A percentile compares a stretch with the other conserved stretches of the same genome.
Evolutionary conservation across 2,888 invertebrate genomes (phyloP).

Genomic region (Cybosia mesomella): DNA sequence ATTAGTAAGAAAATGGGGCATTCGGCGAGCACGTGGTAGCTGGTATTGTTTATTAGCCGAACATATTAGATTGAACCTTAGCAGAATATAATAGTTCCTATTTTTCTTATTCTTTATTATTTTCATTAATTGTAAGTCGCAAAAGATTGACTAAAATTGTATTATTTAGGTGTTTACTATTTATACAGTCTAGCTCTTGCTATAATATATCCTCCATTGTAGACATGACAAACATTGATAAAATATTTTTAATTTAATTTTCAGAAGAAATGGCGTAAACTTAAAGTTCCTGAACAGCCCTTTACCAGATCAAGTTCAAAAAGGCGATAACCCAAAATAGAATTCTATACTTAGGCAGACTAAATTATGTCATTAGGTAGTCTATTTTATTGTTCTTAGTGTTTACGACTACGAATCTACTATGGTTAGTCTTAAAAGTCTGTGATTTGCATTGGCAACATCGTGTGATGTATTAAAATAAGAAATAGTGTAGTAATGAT

Average conservation of each 20-base stretch:
- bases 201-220: too few relatives aligned
- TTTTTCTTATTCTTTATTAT: too few relatives aligned
- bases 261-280: slow-evolving; percentile 83
- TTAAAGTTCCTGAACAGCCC: slow-evolving; percentile 77
- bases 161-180: too few relatives aligned
- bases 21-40: too few relatives aligned
- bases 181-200: too few relatives aligned
- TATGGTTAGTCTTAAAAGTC: slow-evolving; percentile 3
- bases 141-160: too few relatives aligned
- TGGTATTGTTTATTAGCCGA: too few relatives aligned
- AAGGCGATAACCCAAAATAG: slow-evolving; percentile 33
- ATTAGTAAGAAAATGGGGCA: too few relatives aligned
- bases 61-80: too few relatives aligned
- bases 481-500: neutral
- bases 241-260: slow-evolving; percentile 15
- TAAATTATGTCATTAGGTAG: slow-evolving; percentile 3
- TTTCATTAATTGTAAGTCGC: too few relatives aligned
- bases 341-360: neutral
- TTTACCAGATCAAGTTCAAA: slow-evolving; percentile 53
- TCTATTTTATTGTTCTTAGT: neutral
- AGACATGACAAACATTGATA: too few relatives aligned
- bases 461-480: neutral
- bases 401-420: neutral
- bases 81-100: too few relatives aligned
- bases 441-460: slow-evolving; percentile 1